A percentile compares a stretch with the other conserved stretches of the same genome.
phyloP scores from a whole-genome alignment of 2,888 invertebrate species.

The Agelastica alni region DNA sequence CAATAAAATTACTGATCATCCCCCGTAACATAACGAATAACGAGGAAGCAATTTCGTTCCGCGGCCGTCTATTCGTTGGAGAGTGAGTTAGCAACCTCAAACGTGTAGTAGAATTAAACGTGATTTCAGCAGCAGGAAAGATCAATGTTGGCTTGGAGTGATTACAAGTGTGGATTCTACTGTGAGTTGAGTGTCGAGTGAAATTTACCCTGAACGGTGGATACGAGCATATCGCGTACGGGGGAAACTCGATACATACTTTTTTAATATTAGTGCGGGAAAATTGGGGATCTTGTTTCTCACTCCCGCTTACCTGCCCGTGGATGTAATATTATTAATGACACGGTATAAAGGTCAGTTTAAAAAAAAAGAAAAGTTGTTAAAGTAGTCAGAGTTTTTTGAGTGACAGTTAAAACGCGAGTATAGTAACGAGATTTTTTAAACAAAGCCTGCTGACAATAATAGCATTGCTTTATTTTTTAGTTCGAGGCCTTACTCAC shows the following conservation, averaged over 20 bases:
- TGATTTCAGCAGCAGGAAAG: slow-evolving; percentile 29
- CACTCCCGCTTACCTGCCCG: too few relatives aligned
- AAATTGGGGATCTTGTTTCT: too few relatives aligned
- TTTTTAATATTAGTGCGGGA: too few relatives aligned
- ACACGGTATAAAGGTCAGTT: too few relatives aligned
- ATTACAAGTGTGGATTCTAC: slow-evolving; percentile 22
- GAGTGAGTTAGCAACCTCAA: slow-evolving; percentile 21
- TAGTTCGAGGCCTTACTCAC: too few relatives aligned
- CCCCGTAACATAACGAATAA: slow-evolving; percentile 21
- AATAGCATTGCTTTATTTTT: too few relatives aligned
- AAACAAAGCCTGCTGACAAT: too few relatives aligned
- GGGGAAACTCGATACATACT: not conserved
- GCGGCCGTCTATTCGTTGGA: slow-evolving; percentile 19
- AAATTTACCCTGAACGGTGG: slow-evolving; percentile 12
- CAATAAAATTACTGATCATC: not conserved
- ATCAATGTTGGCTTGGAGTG: slow-evolving; percentile 31
- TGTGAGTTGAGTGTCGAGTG: slow-evolving; percentile 18
- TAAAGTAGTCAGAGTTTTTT: too few relatives aligned
- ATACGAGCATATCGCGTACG: not conserved
- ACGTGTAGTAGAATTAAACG: slow-evolving; percentile 18
- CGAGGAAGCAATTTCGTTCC: slow-evolving; percentile 27
- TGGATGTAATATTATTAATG: too few relatives aligned
- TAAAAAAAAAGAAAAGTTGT: too few relatives aligned
- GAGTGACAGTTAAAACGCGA: too few relatives aligned
- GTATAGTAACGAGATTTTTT: too few relatives aligned